phyloP scores from a whole-genome alignment of 2,888 invertebrate species.

The Periphyllus acericola region DNA sequence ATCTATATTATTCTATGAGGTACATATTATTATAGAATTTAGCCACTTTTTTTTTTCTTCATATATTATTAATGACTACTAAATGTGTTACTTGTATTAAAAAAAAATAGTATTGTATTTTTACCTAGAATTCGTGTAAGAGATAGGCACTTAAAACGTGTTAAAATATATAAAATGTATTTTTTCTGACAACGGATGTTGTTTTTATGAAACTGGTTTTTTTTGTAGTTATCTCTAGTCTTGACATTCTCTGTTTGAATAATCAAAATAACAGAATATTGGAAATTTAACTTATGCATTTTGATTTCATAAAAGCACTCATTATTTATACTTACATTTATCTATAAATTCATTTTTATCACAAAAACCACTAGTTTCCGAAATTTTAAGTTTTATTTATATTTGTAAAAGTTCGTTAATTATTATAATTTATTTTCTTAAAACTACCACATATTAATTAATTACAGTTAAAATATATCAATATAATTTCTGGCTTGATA shows the following conservation, averaged over 20 bases:
- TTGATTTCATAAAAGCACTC: background rate
- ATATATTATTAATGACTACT: background rate
- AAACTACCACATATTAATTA: too few species aligned
- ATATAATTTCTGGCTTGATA: too few species aligned
- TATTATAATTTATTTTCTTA: too few species aligned
- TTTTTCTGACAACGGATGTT: slow-evolving; percentile 35
- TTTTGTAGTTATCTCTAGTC: background rate
- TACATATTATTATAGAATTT: too few species aligned
- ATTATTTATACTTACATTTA: background rate
- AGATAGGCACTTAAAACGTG: background rate
- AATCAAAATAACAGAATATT: background rate
- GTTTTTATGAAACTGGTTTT: slow-evolving; percentile 48
- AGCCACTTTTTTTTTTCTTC: too few species aligned
- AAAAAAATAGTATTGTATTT: slow-evolving; percentile 25
- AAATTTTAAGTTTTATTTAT: too few species aligned
- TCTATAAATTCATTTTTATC: too few species aligned
- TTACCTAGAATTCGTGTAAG: background rate
- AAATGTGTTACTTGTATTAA: background rate
- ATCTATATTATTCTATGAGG: too few species aligned
- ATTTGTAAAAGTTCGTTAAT: too few species aligned
- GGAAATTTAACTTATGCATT: background rate
- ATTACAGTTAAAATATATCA: too few species aligned
- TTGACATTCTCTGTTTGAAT: slow-evolving; percentile 6
- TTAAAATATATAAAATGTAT: slow-evolving; percentile 16
- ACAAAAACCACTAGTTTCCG: too few species aligned